phyloP scores from a whole-genome alignment of 2,888 invertebrate species.

The Melanargia galathea region DNA sequence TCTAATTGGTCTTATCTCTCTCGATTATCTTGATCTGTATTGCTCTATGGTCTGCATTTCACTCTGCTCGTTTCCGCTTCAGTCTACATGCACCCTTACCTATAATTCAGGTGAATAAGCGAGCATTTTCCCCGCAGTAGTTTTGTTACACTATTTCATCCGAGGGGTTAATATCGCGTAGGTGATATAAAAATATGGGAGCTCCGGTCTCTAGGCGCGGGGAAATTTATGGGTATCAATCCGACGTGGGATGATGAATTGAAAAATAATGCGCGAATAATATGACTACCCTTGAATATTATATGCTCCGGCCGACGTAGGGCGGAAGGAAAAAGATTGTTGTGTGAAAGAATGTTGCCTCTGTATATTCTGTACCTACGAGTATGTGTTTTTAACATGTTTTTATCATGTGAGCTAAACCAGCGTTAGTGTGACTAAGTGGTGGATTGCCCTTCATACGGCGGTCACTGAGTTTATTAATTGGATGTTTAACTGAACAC shows the following conservation, averaged over 20 bases:
- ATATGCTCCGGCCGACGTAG: slow-evolving; percentile 34
- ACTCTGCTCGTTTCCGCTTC: background rate
- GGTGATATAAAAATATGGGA: slow-evolving; percentile 38
- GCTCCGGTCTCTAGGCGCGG: slow-evolving; percentile 31
- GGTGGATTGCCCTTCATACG: too few relatives aligned
- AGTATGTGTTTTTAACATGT: too few relatives aligned
- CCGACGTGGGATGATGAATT: slow-evolving; percentile 42
- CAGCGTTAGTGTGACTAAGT: too few relatives aligned
- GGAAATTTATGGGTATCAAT: slow-evolving; percentile 47
- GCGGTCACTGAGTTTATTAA: too few relatives aligned
- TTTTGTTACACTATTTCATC: slow-evolving; percentile 40
- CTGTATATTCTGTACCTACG: too few relatives aligned
- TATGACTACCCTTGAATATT: slow-evolving; percentile 43
- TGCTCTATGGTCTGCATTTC: too few relatives aligned
- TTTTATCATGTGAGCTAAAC: too few relatives aligned
- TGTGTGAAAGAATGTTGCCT: background rate
- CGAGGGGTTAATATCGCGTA: slow-evolving; percentile 41
- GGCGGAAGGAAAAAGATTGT: slow-evolving; percentile 14
- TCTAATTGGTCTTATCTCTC: too few relatives aligned
- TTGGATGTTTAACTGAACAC: too few relatives aligned
- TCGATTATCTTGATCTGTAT: too few relatives aligned
- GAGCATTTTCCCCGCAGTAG: slow-evolving; percentile 30
- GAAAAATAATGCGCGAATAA: slow-evolving; percentile 42
- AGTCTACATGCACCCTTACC: background rate
- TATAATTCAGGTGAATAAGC: slow-evolving; percentile 20